Evolutionary conservation across 2,888 invertebrate genomes (phyloP), one percentile per base, ranked within the genome.

Genomic region (Nematopogon swammerdamellus): DNA sequence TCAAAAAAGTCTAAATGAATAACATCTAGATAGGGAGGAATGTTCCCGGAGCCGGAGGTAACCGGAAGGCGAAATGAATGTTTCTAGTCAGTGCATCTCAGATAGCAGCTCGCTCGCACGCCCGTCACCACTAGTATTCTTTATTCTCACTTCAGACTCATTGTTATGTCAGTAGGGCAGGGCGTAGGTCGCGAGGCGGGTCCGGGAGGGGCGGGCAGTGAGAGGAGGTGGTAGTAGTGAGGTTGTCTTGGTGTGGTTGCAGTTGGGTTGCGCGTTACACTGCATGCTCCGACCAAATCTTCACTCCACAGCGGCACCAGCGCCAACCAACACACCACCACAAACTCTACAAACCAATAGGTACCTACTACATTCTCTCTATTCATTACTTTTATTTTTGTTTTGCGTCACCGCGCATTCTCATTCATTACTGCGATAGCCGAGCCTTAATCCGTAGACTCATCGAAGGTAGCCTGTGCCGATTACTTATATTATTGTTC

Each of bases 201-300:
- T 19, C 49, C 20, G 50, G 47, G 19, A 30, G 25, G 19, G 29
- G 45, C 16, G 47, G 14, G 42, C 10, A 14, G n/a, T n/a, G 44
- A 44, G 18, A 11, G 47, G 16, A 29, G 18, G 42, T 18, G 42
- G 16, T 20, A 45, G 69, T 69, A 73, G 71, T 77, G 74, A 76
- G 75, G 70, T 75, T 72, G 74, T 74, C 72, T 74, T 77, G 75
- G 72, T 79, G 83, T 84, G 87, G 86, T 91, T 90, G 87, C 91
- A 91, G 91, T 89, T 85, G 88, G 89, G 85, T 89, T 89, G 86
- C 88, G 89, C 85, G 88, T 89, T 85, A 89, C 89, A 85, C 88
- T 90, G 87, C 90, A 90, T 90, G 91, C 90, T 85, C 88, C 89
- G 83, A 82, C 82, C 82, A 76, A 76, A 77, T 70, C 77, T 70